phyloP scores from a whole-genome alignment of 2,888 invertebrate species.

The Atherix ibis region DNA sequence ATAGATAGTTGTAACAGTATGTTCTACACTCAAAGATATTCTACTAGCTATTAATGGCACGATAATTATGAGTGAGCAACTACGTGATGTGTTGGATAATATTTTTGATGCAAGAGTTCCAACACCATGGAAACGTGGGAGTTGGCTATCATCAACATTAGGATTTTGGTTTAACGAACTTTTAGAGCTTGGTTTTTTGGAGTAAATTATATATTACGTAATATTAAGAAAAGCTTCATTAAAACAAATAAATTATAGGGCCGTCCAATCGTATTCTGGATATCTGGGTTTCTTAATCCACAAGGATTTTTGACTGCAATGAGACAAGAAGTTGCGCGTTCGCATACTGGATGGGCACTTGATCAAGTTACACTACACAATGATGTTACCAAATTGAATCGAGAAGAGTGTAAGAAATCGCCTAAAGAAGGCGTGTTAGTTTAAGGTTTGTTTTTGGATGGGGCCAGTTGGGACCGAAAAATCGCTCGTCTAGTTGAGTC shows the following conservation, averaged over 20 bases:
- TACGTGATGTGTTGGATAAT: slow-evolving; percentile 68
- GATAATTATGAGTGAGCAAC: slow-evolving; percentile 79
- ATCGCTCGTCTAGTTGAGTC: slow-evolving; percentile 58
- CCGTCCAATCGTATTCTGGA: slow-evolving; percentile 70
- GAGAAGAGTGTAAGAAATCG: slow-evolving; percentile 54
- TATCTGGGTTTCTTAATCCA: slow-evolving; percentile 87
- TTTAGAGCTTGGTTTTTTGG: slow-evolving; percentile 61
- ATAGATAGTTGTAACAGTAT: slow-evolving; percentile 37
- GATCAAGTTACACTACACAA: slow-evolving; percentile 72
- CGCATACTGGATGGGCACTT: slow-evolving; percentile 79
- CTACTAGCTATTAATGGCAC: slow-evolving; percentile 77
- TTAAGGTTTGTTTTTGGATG: slow-evolving; percentile 72
- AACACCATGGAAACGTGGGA: slow-evolving; percentile 49
- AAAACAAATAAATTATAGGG: slow-evolving; percentile 10
- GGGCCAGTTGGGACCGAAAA: slow-evolving; percentile 75
- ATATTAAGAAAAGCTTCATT: slow-evolving; percentile 40
- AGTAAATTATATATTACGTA: slow-evolving; percentile 63
- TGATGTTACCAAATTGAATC: slow-evolving; percentile 49
- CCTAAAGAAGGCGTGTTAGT: slow-evolving; percentile 75
- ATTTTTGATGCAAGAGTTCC: slow-evolving; percentile 81
- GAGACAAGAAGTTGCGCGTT: slow-evolving; percentile 79
- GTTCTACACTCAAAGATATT: slow-evolving; percentile 56
- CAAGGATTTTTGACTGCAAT: slow-evolving; percentile 86
- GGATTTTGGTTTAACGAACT: slow-evolving; percentile 89
- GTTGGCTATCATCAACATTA: slow-evolving; percentile 71